Evolutionary conservation across 2,888 invertebrate genomes (phyloP).

Genomic region (Neria commutata): DNA sequence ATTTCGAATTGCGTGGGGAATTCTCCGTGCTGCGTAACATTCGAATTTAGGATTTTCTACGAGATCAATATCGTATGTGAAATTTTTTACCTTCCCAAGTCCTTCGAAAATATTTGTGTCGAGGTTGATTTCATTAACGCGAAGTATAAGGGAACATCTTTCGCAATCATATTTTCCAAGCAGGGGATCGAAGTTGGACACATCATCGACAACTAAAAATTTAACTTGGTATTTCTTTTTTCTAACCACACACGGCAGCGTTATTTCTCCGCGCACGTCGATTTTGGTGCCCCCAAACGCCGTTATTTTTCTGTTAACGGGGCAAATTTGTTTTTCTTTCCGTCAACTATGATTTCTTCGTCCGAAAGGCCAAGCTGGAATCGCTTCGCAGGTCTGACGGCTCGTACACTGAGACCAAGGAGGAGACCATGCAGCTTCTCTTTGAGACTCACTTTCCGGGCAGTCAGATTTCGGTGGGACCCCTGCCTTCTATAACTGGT

Average conservation of each 20-base stretch:
- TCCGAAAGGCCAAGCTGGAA: too few species aligned
- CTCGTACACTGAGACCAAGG: too few species aligned
- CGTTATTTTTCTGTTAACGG: too few species aligned
- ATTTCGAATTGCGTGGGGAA: conserved; percentile 25
- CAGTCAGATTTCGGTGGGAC: too few species aligned
- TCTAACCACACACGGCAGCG: conserved; percentile 13
- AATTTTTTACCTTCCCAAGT: conserved; percentile 25
- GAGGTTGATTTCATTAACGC: conserved; percentile 18
- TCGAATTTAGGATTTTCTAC: conserved; percentile 27
- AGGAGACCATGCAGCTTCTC: too few species aligned
- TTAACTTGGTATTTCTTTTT: conserved; percentile 10
- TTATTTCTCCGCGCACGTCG: too few species aligned
- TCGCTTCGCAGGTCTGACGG: too few species aligned
- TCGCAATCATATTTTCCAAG: conserved; percentile 25
- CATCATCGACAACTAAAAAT: conserved; percentile 23
- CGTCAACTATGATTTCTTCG: too few species aligned
- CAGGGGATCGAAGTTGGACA: conserved; percentile 13
- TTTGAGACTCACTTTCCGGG: too few species aligned
- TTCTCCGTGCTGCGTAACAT: conserved; percentile 25
- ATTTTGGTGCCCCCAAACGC: too few species aligned
- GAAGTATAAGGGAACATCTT: conserved; percentile 18
- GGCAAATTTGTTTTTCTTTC: conserved; percentile 27
- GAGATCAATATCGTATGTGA: too few species aligned
- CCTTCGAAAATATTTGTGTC: conserved; percentile 19
- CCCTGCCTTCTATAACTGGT: too few species aligned